phyloP scores from a whole-genome alignment of 2,888 invertebrate genomes.

The Bruchidius siliquastri region DNA sequence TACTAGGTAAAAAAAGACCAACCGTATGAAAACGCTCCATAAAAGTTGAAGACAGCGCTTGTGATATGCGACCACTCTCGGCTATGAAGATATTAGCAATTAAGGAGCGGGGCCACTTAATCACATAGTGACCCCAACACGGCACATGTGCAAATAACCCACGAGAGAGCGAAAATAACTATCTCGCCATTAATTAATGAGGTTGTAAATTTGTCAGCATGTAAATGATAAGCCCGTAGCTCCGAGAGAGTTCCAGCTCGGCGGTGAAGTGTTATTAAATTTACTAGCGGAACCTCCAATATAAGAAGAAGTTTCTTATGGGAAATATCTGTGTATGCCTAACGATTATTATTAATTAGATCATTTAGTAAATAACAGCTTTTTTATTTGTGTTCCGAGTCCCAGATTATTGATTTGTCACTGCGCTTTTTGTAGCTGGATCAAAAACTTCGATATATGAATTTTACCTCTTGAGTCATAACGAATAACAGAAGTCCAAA shows the following conservation, averaged over 20 bases:
- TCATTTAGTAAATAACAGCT: too few relatives aligned
- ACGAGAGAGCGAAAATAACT: slow-evolving; percentile 6
- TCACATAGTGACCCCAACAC: background rate
- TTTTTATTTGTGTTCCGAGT: too few relatives aligned
- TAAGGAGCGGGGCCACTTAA: background rate
- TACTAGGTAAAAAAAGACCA: too few relatives aligned
- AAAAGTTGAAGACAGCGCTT: background rate
- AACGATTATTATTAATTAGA: too few relatives aligned
- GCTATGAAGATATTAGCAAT: background rate
- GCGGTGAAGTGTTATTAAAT: background rate
- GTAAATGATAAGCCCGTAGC: slow-evolving; percentile 8
- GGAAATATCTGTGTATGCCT: too few relatives aligned
- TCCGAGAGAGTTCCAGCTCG: background rate
- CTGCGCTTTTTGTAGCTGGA: too few relatives aligned
- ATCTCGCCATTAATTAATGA: slow-evolving; percentile 8
- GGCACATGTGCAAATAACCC: slow-evolving; percentile 10
- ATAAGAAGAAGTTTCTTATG: too few relatives aligned
- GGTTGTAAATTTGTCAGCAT: slow-evolving; percentile 11
- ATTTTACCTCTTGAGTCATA: too few relatives aligned
- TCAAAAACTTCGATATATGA: too few relatives aligned
- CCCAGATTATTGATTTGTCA: too few relatives aligned
- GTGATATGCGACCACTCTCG: background rate
- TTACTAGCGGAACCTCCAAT: background rate
- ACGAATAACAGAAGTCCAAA: too few relatives aligned
- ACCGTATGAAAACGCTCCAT: background rate